Base-by-base conservation (phyloP, 2,888 invertebrate species). In the Agriopis leucophaearia region DNA sequence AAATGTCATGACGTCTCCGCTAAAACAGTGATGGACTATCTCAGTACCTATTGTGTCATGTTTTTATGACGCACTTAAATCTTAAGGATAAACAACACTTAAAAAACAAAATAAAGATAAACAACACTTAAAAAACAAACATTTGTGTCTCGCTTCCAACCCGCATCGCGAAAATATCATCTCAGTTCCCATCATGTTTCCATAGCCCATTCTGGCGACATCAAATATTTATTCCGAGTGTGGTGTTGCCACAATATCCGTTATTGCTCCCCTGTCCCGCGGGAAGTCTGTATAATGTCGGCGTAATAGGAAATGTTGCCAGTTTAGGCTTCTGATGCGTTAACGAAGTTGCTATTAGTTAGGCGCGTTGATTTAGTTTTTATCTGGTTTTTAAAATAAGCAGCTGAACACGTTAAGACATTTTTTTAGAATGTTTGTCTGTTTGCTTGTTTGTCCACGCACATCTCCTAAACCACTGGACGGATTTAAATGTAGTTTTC, bases 301-400 rank as follows among this genome's bases (percentile, higher is more conserved):
- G 64, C 55, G 56, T 60, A 64, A 69, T 69, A 44, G 62, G 59
- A 62, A 55, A 63, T 66, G 65, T 59, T 62, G 56, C 64, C 57
- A 57, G 64, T 60, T 58, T 40, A 62, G 42, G 50, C 27, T 42
- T 48, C 40, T 42, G 54, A 27, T 56, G 61, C 50, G 51, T 66
- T 50, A 66, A 51, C 51, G 38, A 45, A 44, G 61, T 61, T 57
- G 50, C 35, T 50, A 56, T 50, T 66, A 45, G 56, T 56, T 56
- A 0, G 56, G n/a, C n/a, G n/a, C 12, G 60, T 64, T 42, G 59
- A 51, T 64, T 40, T 52, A 35, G 57, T 57, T 57, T 44, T 15
- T 15, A 4, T 35, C 15, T 48, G 6, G 40, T 55, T 64, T n/a
- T n/a, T n/a, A n/a, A n/a, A n/a, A n/a, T n/a, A n/a, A n/a, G n/a